phyloP scores from a whole-genome alignment of 2,888 invertebrate genomes.

The Malthinus seriepunctatus region DNA sequence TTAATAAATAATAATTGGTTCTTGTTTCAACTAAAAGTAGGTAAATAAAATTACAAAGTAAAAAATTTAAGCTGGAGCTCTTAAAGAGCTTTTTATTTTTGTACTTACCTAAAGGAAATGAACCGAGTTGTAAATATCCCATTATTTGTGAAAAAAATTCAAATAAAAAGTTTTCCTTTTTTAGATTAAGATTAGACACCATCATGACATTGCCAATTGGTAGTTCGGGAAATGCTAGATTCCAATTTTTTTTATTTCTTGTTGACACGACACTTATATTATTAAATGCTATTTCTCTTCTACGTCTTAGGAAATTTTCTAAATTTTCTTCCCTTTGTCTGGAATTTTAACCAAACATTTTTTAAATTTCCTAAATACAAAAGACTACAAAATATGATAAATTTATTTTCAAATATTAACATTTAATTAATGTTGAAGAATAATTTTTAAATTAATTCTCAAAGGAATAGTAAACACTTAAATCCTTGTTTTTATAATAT shows the following conservation, averaged over 20 bases:
- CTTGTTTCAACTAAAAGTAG: not conserved
- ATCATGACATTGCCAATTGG: constrained; percentile 51
- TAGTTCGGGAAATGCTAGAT: constrained; percentile 46
- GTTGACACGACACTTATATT: constrained; percentile 14
- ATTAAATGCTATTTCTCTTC: constrained; percentile 14
- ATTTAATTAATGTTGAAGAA: too few relatives aligned
- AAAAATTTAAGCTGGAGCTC: constrained; percentile 1
- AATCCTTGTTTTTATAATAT: too few relatives aligned
- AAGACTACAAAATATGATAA: too few relatives aligned
- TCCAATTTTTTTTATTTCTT: constrained; percentile 32
- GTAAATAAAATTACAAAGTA: not conserved
- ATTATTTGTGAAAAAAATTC: constrained; percentile 66
- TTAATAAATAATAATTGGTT: too few relatives aligned
- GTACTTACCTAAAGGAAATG: constrained; percentile 65
- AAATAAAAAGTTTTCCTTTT: constrained; percentile 66
- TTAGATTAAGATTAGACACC: constrained; percentile 59
- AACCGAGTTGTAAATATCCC: constrained; percentile 65
- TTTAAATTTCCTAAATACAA: not conserved
- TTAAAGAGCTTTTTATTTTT: not conserved
- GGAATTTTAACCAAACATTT: constrained; percentile 7
- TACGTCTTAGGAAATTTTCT: not conserved
- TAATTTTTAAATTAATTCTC: too few relatives aligned
- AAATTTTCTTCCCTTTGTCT: constrained; percentile 11
- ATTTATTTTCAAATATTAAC: too few relatives aligned
- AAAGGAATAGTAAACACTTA: too few relatives aligned